Evolutionary conservation across 2,888 invertebrate genomes (phyloP).

Genomic region (Aspidiotus destructor): DNA sequence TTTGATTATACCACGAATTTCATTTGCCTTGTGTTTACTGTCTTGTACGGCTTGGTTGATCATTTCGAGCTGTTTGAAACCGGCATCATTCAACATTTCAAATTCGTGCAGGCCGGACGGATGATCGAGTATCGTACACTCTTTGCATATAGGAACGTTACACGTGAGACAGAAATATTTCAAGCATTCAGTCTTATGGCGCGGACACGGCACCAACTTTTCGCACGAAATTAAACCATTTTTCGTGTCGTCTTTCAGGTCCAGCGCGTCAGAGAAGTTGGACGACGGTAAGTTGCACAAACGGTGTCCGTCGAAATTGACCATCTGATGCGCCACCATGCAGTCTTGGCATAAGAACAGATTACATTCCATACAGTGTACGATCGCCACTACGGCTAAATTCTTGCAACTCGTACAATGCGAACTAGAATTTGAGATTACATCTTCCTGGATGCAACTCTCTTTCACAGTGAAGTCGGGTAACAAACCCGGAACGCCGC

Average conservation of each 20-base stretch:
- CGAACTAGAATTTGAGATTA: slow-evolving; percentile 45
- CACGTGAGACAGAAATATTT: slow-evolving; percentile 93
- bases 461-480: slow-evolving; percentile 51
- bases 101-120: slow-evolving; percentile 71
- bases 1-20: slow-evolving; percentile 74
- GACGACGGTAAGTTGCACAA: slow-evolving; percentile 49
- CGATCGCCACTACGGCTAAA: slow-evolving; percentile 86
- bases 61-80: slow-evolving; percentile 69
- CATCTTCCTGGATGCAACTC: slow-evolving; percentile 13
- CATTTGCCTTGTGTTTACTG: slow-evolving; percentile 77
- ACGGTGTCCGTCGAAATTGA: slow-evolving; percentile 96
- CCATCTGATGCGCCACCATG: slow-evolving; percentile 97
- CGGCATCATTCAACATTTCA: slow-evolving; percentile 73
- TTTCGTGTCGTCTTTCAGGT: slow-evolving; percentile 42
- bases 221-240: slow-evolving; percentile 42
- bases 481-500: slow-evolving; percentile 56
- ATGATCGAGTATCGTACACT: slow-evolving; percentile 84
- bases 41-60: slow-evolving; percentile 73
- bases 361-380: slow-evolving; percentile 92
- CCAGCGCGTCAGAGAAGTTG: slow-evolving; percentile 8
- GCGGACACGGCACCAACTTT: slow-evolving; percentile 64
- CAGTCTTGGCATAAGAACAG: slow-evolving; percentile 94
- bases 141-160: slow-evolving; percentile 85
- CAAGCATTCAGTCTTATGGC: slow-evolving; percentile 82
- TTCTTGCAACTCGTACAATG: slow-evolving; percentile 92